A percentile compares a stretch with the other conserved stretches of the same genome.
phyloP scores from a whole-genome alignment of 2,888 invertebrate species.

The Yponomeuta cagnagella region DNA sequence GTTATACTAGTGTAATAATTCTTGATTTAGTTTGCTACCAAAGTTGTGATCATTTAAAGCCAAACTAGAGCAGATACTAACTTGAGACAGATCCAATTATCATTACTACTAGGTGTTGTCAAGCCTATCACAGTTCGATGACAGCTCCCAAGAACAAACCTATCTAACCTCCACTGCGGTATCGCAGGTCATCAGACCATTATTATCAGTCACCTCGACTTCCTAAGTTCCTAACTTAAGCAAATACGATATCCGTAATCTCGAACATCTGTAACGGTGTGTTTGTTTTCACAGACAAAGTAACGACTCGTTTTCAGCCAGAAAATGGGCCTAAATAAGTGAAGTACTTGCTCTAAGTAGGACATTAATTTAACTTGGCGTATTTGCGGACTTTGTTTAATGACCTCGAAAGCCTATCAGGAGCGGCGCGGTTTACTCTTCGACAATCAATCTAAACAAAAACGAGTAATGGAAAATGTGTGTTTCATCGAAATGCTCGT shows the following conservation, averaged over 20 bases:
- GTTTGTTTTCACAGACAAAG: neutral
- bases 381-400: slow-evolving; percentile 1
- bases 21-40: too few relatives aligned
- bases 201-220: neutral
- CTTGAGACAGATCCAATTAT: too few relatives aligned
- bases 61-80: too few relatives aligned
- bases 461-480: neutral
- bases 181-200: too few relatives aligned
- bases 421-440: neutral
- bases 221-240: neutral
- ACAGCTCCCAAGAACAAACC: too few relatives aligned
- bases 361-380: neutral
- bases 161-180: too few relatives aligned
- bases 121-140: too few relatives aligned
- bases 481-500: neutral
- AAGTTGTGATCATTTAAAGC: too few relatives aligned
- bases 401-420: neutral
- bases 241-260: neutral
- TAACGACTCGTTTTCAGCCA: neutral
- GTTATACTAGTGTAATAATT: too few relatives aligned
- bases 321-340: neutral
- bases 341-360: neutral
- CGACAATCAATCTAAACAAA: neutral
- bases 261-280: neutral
- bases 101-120: too few relatives aligned